These are phyloP conservation scores for Macrotrachela quadricornifera DNA, from an alignment of 1,140 invertebrate species.

Conservation along the genomic window DNA sequence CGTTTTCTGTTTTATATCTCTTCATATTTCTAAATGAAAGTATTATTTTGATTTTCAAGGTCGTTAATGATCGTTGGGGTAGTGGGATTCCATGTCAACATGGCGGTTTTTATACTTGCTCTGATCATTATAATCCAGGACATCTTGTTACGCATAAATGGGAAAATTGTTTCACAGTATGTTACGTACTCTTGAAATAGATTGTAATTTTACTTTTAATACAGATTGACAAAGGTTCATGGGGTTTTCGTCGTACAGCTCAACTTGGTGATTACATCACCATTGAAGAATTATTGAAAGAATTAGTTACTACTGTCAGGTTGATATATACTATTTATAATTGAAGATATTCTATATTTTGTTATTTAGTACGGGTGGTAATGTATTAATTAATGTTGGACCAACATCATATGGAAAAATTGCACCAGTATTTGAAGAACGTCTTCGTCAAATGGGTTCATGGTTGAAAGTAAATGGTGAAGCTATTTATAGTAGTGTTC, in stretches of 20 bases:
- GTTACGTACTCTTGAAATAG: too few species aligned
- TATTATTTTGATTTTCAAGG: too few species aligned
- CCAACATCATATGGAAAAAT: constrained; percentile 72
- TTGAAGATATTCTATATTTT: neutral
- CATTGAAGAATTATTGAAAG: constrained; percentile 46
- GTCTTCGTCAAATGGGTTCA: constrained; percentile 42
- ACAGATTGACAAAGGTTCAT: constrained; percentile 67
- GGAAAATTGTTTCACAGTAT: constrained; percentile 32
- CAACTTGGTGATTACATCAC: constrained; percentile 46
- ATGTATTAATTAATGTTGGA: constrained; percentile 67
- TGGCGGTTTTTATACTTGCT: constrained; percentile 56
- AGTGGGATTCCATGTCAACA: constrained; percentile 51
- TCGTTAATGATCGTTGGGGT: constrained; percentile 66
- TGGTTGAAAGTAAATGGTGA: constrained; percentile 68
- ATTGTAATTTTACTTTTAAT: constrained; percentile 19
- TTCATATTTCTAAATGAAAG: too few species aligned
- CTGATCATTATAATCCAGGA: constrained; percentile 61
- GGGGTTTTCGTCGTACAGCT: constrained; percentile 43
- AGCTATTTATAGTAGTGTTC: constrained; percentile 53
- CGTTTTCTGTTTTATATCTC: too few species aligned
- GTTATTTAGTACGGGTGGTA: constrained; percentile 49
- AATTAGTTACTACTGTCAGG: constrained; percentile 48
- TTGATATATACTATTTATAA: constrained; percentile 11
- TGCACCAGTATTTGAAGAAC: constrained; percentile 63
- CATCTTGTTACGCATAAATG: constrained; percentile 28